Evolutionary conservation across 2,113 vertebrate genomes (phyloP).

Genomic region (Ptychochromis oligacanthus): DNA sequence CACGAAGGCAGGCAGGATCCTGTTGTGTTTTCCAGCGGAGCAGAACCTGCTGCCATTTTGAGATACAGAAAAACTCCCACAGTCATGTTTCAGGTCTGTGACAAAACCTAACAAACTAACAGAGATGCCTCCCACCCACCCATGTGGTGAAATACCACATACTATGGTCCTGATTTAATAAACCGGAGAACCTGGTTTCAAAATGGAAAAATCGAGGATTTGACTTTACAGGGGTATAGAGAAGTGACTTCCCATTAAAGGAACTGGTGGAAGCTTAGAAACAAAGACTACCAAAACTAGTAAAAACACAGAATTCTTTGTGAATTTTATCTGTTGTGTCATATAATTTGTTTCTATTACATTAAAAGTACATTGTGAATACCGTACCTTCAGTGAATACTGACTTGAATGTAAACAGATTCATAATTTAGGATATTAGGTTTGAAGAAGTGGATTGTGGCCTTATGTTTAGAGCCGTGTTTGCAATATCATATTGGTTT

Average conservation of each 20-base stretch:
- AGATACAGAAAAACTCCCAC: conserved; percentile 58
- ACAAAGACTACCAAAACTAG: not conserved
- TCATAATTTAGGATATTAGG: not conserved
- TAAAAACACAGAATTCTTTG: not conserved
- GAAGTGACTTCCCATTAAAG: not conserved
- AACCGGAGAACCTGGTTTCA: not conserved
- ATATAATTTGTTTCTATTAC: not conserved
- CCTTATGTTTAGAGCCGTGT: too few relatives aligned
- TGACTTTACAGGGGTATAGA: not conserved
- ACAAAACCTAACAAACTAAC: conserved; percentile 45
- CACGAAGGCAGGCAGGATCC: conserved; percentile 5
- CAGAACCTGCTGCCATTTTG: conserved; percentile 60
- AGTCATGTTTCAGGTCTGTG: conserved; percentile 42
- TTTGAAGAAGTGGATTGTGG: not conserved
- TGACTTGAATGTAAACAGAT: not conserved
- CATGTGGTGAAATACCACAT: conserved; percentile 19
- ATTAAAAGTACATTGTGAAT: too few relatives aligned
- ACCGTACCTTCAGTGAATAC: not conserved
- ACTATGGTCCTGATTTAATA: not conserved
- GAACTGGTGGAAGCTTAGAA: not conserved
- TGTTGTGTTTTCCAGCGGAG: conserved; percentile 45
- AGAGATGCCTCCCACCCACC: conserved; percentile 38
- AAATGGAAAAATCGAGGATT: not conserved
- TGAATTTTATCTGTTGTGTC: not conserved
- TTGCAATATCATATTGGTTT: too few relatives aligned